A percentile compares a stretch with the other conserved stretches of the same genome.
Conservation (phyloP, 2,797 vertebrate species). For the Xiphorhynchus erythropygius region DNA sequence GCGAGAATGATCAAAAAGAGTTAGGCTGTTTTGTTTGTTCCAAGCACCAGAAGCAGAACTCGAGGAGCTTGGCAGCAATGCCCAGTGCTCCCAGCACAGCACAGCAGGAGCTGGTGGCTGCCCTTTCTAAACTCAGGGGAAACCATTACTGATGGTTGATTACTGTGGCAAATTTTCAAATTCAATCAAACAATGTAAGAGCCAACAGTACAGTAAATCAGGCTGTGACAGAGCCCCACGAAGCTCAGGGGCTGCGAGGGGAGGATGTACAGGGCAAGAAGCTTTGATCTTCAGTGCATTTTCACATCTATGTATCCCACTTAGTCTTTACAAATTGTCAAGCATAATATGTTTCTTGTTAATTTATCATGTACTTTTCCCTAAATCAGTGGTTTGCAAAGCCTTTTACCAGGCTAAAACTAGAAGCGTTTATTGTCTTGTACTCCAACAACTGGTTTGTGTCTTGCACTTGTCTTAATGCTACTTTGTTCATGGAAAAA, state of each 20-base stretch:
- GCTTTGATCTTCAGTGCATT: not conserved
- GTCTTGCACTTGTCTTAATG: not conserved
- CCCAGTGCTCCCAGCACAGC: not conserved
- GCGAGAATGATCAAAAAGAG: not conserved
- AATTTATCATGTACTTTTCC: not conserved
- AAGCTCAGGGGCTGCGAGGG: accelerated
- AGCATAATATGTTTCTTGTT: not conserved
- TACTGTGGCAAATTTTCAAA: not conserved
- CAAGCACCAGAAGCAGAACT: not conserved
- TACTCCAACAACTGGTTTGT: not conserved
- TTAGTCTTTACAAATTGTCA: not conserved
- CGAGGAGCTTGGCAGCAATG: not conserved
- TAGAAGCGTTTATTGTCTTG: not conserved
- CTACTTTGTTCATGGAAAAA: not conserved
- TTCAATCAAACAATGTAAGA: not conserved
- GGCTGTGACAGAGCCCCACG: not conserved
- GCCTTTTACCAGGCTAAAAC: not conserved
- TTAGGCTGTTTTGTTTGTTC: not conserved
- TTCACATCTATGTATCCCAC: accelerated
- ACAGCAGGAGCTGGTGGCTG: not conserved
- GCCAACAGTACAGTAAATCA: not conserved
- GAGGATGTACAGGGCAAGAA: not conserved
- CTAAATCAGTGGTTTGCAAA: not conserved
- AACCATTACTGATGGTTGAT: not conserved
- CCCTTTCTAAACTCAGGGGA: not conserved